Base-by-base conservation (phyloP, 2,888 invertebrate genomes). In the Dolichomitus sp. region DNA sequence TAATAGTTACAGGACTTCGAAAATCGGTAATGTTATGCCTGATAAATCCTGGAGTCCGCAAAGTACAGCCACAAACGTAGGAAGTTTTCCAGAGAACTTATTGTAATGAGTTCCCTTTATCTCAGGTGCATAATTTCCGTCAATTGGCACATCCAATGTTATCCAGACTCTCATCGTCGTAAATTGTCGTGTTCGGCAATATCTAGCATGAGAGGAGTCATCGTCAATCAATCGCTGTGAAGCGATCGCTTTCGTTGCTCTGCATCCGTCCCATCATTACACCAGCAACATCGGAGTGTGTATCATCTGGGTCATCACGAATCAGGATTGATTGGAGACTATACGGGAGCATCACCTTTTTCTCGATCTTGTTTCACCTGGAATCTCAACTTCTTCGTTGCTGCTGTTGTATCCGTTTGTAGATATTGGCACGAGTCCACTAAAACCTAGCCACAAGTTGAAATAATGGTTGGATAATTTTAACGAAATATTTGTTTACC, bases 291-390 rank as follows among this genome's bases (percentile, higher is more conserved):
- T 37, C 57, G 17, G 30, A 50, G 52, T 42, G 42, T 40, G 74
- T 52, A 72, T 72, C 70, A 45, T 75, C n/a, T n/a, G n/a, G n/a
- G n/a, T n/a, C n/a, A n/a, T n/a, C n/a, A n/a, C 19, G 83, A 77
- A 83, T 77, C 76, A 83, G 63, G 83, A 83, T 83, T 83, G 83
- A 83, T 83, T 80, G 77, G 73, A 77, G 76, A 80, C 69, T 40
- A 74, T 80, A 63, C 57, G 68, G 40, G 80, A 80, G 76, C 72
- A 42, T 69, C 76, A 69, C 83, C 63, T 83, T 83, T 77, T 73
- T 83, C 83, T 77, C 80, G 42, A 77, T 77, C 76, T 70, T 57
- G 50, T 83, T 76, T 27, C 61, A 40, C 54, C 65, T 33, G 52
- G n/a, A 27, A 27, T 63, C 75, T 63, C 14, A 30, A 4, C n/a